Percentiles rank a stretch among this genome's conserved stretches.
Conservation (phyloP, 2,888 invertebrate species). For the Priocnemis perturbator region DNA sequence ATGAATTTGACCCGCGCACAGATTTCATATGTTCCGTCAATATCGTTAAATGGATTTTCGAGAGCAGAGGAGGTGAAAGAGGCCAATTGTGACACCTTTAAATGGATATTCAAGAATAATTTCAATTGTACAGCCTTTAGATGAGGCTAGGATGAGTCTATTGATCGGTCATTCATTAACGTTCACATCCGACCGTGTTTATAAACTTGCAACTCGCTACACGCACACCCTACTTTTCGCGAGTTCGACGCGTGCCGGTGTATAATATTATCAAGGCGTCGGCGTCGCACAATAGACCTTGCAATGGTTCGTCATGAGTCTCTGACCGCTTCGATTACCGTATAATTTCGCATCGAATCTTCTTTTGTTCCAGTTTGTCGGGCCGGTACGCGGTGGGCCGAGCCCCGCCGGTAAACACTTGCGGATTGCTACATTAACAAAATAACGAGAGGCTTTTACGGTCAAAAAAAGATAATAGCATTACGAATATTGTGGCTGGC, state of each 20-base stretch:
- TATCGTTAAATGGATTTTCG: not conserved
- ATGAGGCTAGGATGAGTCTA: no score
- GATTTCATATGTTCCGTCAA: not conserved
- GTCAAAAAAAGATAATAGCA: conserved; percentile 15
- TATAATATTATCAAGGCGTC: not conserved
- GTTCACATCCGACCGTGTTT: no score
- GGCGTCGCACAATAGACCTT: not conserved
- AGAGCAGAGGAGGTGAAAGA: not conserved
- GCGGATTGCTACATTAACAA: conserved; percentile 4
- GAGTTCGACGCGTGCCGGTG: not conserved
- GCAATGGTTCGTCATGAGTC: no score
- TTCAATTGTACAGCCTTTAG: no score
- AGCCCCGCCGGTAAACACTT: not conserved
- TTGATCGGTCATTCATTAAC: no score
- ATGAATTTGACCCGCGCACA: no score
- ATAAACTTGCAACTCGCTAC: no score
- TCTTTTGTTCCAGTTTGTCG: conserved; percentile 1
- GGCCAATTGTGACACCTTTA: not conserved
- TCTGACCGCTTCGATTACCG: no score
- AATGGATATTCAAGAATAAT: no score
- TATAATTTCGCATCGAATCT: not conserved
- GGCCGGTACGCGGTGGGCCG: not conserved
- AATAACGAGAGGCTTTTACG: conserved; percentile 4
- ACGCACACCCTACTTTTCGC: no score
- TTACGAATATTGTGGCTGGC: conserved; percentile 37